Evolutionary conservation across 2,797 vertebrate genomes (phyloP).

Genomic region (Lateolabrax maculatus): DNA sequence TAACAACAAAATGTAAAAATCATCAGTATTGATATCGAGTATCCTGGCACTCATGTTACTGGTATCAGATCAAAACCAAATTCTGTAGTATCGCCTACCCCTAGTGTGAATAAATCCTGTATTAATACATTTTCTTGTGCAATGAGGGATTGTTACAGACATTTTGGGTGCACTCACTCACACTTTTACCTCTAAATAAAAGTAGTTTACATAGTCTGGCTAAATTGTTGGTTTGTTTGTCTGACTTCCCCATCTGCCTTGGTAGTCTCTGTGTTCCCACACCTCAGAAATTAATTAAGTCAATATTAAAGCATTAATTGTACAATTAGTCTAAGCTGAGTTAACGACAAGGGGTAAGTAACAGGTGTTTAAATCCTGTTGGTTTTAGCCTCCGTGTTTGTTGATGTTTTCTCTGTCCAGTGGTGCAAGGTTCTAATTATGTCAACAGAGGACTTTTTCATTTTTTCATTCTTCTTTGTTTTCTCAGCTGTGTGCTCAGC

Average conservation of each 20-base stretch:
- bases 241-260: not conserved
- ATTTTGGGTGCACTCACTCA: not conserved
- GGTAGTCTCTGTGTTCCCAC: not conserved
- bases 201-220: not conserved
- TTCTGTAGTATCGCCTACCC: not conserved
- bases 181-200: conserved; percentile 12
- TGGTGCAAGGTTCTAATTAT: not conserved
- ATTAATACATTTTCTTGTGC: not conserved
- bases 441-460: not conserved
- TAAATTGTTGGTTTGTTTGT: conserved; percentile 1
- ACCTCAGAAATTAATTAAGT: not conserved
- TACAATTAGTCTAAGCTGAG: not conserved
- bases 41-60: not conserved
- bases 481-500: not conserved
- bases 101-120: not conserved
- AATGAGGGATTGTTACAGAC: not conserved
- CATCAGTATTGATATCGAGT: not conserved
- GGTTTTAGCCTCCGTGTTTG: not conserved
- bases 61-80: too few relatives aligned
- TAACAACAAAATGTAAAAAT: not conserved
- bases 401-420: not conserved
- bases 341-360: not conserved
- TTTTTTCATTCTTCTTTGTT: not conserved
- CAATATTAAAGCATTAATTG: not conserved
- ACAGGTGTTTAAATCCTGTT: not conserved